A percentile compares a stretch with the other conserved stretches of the same genome.
These are phyloP conservation scores for Temnothorax ravouxi DNA, from an alignment of 2,888 invertebrate species.

Conservation along the genomic window DNA sequence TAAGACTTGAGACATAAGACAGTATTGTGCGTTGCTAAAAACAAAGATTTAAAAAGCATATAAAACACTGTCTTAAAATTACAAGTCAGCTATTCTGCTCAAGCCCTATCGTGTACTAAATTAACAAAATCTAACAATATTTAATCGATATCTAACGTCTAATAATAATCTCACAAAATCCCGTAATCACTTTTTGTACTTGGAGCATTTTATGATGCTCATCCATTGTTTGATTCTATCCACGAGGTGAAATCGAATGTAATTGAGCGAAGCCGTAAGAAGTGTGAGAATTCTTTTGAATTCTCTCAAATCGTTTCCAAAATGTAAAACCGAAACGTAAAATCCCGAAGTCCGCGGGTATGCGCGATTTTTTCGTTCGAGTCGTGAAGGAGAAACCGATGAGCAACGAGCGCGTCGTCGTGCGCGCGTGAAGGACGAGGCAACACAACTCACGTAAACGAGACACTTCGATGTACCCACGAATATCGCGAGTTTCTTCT, in stretches of 20 bases:
- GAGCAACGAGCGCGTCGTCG: background rate
- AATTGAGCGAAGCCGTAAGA: background rate
- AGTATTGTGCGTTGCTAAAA: too few species aligned
- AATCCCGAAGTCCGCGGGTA: background rate
- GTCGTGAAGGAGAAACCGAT: background rate
- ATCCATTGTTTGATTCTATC: background rate
- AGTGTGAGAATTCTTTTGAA: too few species aligned
- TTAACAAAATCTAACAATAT: background rate
- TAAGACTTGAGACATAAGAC: too few species aligned
- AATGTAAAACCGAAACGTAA: background rate
- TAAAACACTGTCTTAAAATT: too few species aligned
- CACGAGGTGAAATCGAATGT: background rate
- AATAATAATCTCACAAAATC: background rate
- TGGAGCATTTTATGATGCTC: background rate
- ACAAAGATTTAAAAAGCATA: too few species aligned
- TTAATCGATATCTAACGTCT: background rate
- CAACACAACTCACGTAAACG: slow-evolving; percentile 84
- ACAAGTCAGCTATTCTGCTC: too few species aligned
- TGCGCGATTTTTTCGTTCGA: background rate
- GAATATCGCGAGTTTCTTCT: slow-evolving; percentile 84
- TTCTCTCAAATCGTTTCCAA: background rate
- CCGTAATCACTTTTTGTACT: background rate
- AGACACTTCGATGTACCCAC: slow-evolving; percentile 84
- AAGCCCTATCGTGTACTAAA: background rate
- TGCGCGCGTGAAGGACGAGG: background rate